Conservation (phyloP, 2,797 vertebrate species). For the Xenops minutus region DNA sequence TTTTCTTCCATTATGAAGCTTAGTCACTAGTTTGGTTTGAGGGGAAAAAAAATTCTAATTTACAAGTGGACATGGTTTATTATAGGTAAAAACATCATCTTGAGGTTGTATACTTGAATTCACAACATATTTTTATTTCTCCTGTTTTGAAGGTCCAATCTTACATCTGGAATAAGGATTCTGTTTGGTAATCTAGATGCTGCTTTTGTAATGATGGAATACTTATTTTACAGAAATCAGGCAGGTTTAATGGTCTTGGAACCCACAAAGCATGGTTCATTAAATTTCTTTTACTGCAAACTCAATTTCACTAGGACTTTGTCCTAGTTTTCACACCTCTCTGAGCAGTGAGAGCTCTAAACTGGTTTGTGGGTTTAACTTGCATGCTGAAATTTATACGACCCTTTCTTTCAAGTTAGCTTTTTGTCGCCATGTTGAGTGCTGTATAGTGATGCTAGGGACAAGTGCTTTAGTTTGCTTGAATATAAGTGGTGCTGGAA, state of each 20-base stretch:
- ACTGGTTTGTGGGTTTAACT: slow-evolving; percentile 4
- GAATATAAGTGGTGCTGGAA: background rate
- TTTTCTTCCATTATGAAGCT: background rate
- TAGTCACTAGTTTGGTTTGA: background rate
- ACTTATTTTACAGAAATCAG: background rate
- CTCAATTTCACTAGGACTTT: background rate
- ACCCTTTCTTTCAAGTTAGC: background rate
- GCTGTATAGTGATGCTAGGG: background rate
- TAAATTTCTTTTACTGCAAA: background rate
- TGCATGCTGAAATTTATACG: background rate
- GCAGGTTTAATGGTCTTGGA: background rate
- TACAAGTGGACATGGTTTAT: background rate
- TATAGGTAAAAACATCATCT: background rate
- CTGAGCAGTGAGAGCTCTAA: background rate
- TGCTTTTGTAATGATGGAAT: background rate
- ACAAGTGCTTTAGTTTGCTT: background rate
- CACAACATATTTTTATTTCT: background rate
- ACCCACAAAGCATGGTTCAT: background rate
- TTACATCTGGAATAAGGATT: background rate
- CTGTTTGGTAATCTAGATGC: background rate
- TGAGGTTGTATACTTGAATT: background rate
- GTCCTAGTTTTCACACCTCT: background rate
- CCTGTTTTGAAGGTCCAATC: background rate
- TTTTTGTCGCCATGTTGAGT: background rate
- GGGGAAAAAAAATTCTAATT: background rate